Base-by-base conservation (phyloP, 1,140 invertebrate species). In the Anastatus disparis region DNA sequence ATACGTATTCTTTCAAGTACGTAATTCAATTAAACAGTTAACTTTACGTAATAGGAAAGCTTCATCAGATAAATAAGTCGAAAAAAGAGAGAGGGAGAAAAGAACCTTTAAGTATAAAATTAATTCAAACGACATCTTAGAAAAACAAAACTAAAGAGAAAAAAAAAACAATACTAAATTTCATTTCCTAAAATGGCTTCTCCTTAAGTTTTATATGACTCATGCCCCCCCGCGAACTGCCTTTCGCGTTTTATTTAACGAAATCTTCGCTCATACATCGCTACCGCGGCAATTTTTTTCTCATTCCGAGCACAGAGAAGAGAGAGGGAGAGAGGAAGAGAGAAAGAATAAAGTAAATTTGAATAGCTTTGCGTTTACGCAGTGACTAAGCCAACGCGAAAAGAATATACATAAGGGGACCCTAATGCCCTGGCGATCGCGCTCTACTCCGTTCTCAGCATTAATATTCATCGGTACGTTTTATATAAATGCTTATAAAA, bases 381-480 rank as follows among this genome's bases (percentile, higher is more conserved):
- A 1, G 15, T 17, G 65, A 44, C 55, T 68, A 68, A 48, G 53
- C 65, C 24, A 56, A 63, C 58, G 67, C 50, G 48, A 56, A 63
- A 56, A 46, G 67, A 70, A 63, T 63, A 70, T 46, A 62, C 58
- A 42, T n/a, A n/a, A n/a, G 38, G 26, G 26, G n/a, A 38, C 48
- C 48, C 67, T 69, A 69, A 69, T 69, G 58, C 35, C 67, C 53
- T 15, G 13, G 40, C 48, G 24, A 44, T 62, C 50, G 58, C 40
- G 10, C n/a, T 22, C 35, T n/a, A n/a, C 40, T 15, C 40, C n/a
- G n/a, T n/a, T n/a, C 46, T n/a, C 44, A 35, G 55, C 68, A 70
- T 70, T 70, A 70, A 70, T 70, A 70, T 70, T 70, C 61, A 70
- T 70, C 61, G 61, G 52, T n/a, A 46, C 50, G 38, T 29, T n/a